Base-by-base conservation (phyloP, 2,888 invertebrate genomes). In the Polydrusus cervinus region DNA sequence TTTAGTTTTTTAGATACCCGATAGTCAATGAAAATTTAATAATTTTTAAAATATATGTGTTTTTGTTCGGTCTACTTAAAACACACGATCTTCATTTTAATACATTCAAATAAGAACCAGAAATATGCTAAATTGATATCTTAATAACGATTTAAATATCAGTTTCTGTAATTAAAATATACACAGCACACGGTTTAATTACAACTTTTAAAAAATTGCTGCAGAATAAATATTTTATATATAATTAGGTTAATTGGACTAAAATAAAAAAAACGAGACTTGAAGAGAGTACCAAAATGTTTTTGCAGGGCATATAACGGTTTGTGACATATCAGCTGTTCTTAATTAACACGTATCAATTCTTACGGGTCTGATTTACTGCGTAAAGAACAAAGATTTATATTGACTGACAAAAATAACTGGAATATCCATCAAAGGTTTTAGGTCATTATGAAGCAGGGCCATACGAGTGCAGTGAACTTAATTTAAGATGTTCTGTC, bases 281-380 rank as follows among this genome's bases (percentile, higher is more conserved):
- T 51, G 13, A 18, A 51, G 20, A 51, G 51, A 51, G 18, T 51
- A 51, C 51, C 51, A 51, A 51, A 51, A 51, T 51, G 51, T 20
- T 51, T 51, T 51, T 51, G n/a, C 51, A 20, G 20, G 51, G 51
- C 51, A 51, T 49, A 6, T 51, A 51, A 51, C 51, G 51, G 51
- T 18, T 16, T 11, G 20, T 20, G 51, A 11, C 18, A 51, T 51
- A 20, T 51, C 20, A 20, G 10, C 11, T 20, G 51, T 20, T 51
- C 3, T 20, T 51, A 51, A 51, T 51, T 51, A 51, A 51, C 47
- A 6, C 43, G 43, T 43, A 43, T 43, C 13, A 43, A 13, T n/a
- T 43, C 43, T 43, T 43, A n/a, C n/a, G 1, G n/a, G n/a, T 1
- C 3, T n/a, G 13, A 43, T 43, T 43, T 43, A 43, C 25, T 25